Evolutionary conservation across 30 jellyfish, hydroid and myxozoan species (phyloP), one percentile per base, ranked within the genome.

Genomic region (Nemopilema nomurai): DNA sequence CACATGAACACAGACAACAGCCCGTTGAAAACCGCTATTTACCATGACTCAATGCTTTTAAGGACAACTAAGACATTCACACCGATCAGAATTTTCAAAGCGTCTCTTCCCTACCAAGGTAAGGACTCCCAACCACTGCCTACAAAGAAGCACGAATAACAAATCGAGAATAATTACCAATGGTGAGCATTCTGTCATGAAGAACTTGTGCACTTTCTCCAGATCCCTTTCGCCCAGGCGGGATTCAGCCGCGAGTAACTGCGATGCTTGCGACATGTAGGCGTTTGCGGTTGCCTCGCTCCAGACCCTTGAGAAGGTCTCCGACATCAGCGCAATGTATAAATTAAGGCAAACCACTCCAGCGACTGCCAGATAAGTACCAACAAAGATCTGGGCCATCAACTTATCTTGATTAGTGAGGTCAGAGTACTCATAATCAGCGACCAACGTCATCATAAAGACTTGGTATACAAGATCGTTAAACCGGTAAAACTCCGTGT

Each of bases 271-370:
- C 28, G 80, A 79, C 90, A 87, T 87, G 77, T 49, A 80, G 18
- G 96, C 90, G 62, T 87, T 87, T 16, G 96, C 96, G 18, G 86
- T 80, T 28, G 96, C 96, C 26, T 71, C 74, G 28, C 71, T 79
- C 89, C 86, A 87, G 25, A 87, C 90, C 0, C 96, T 77, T 17
- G 96, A 25, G 68, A 89, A 89, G 28, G 96, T 89, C 52, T 89
- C 96, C n/a, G 98, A 92, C 91, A 92, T 91, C 89, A 94, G 80
- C 9, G 97, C 99, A 57, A 94, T 94, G 71, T 89, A 94, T 18
- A 94, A 79, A 82, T 94, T 94, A 71, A 94, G 81, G 65, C 97
- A 94, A 20, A 95, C 96, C 18, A 94, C 91, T 19, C 97, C 81
- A 18, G 93, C 91, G 74, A 94, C 33, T 6, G 99, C 99, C 41